These are phyloP conservation scores for Theocolax elegans DNA, from an alignment of 1,140 invertebrate species.

Conservation along the genomic window DNA sequence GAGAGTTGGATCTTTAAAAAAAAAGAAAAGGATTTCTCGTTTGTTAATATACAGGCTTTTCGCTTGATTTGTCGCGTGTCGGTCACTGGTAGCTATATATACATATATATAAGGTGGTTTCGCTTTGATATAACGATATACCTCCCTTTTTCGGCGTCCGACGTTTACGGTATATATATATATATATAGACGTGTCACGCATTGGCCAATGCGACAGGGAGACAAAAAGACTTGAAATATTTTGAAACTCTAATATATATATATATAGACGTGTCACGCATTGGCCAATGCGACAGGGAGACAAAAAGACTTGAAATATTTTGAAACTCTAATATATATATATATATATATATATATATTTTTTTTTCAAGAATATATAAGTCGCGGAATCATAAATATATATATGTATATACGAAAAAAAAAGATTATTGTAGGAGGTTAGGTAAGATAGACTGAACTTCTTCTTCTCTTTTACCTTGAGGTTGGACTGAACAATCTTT, in stretches of 20 bases:
- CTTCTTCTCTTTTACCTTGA: slow-evolving; percentile 14
- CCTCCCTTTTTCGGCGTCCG: slow-evolving; percentile 20
- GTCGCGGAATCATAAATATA: no score
- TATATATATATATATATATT: background rate
- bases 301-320: slow-evolving; percentile 8
- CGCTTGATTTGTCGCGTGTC: background rate
- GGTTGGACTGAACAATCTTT: slow-evolving; percentile 21
- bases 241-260: no score
- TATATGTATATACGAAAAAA: background rate
- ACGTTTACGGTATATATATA: no score
- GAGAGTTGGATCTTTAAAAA: no score
- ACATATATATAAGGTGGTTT: no score
- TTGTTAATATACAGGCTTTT: background rate
- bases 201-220: background rate
- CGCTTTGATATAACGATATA: slow-evolving; percentile 39
- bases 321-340: no score
- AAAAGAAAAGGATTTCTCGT: no score
- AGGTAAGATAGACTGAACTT: no score
- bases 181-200: slow-evolving; percentile 24
- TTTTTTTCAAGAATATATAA: no score
- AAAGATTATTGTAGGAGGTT: no score
- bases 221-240: slow-evolving; percentile 8
- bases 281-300: background rate
- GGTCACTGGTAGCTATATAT: no score
- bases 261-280: no score